Percentiles rank a stretch among this genome's conserved stretches.
These are phyloP conservation scores for Thamnophis elegans DNA, from an alignment of 2,797 vertebrate species.

Conservation along the genomic window DNA sequence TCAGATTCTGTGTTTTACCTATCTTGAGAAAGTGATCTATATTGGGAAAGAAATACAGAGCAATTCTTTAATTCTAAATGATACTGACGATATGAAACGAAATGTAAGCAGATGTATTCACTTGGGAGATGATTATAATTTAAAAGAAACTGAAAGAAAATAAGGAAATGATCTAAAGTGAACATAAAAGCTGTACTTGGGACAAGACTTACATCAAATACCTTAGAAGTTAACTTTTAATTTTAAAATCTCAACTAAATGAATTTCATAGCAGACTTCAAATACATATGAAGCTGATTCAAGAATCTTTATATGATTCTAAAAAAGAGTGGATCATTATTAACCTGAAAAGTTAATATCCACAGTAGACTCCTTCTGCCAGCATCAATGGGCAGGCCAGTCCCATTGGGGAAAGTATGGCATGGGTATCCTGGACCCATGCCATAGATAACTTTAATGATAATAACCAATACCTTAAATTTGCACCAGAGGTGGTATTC, in stretches of 20 bases:
- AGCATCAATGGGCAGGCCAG: too few species aligned
- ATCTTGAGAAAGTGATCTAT: background rate
- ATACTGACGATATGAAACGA: background rate
- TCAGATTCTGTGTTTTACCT: background rate
- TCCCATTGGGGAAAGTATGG: too few species aligned
- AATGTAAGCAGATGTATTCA: too few species aligned
- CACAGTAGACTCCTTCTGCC: too few species aligned
- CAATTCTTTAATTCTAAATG: background rate
- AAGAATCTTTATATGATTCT: background rate
- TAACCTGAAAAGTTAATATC: background rate
- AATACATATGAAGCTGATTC: background rate
- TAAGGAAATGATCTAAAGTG: background rate
- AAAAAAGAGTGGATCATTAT: background rate
- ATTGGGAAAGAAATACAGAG: background rate
- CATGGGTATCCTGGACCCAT: too few species aligned
- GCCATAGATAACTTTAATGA: too few species aligned
- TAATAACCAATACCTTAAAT: too few species aligned
- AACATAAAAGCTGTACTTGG: background rate
- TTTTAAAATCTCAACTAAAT: background rate
- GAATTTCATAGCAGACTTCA: too few species aligned
- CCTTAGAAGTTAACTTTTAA: too few species aligned
- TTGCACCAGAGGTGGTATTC: too few species aligned
- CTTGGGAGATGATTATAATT: too few species aligned
- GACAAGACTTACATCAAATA: background rate
- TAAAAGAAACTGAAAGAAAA: background rate